A percentile compares a stretch with the other conserved stretches of the same genome.
These are phyloP conservation scores for Bucorvus abyssinicus DNA, from an alignment of 2,797 vertebrate species.

Conservation along the genomic window DNA sequence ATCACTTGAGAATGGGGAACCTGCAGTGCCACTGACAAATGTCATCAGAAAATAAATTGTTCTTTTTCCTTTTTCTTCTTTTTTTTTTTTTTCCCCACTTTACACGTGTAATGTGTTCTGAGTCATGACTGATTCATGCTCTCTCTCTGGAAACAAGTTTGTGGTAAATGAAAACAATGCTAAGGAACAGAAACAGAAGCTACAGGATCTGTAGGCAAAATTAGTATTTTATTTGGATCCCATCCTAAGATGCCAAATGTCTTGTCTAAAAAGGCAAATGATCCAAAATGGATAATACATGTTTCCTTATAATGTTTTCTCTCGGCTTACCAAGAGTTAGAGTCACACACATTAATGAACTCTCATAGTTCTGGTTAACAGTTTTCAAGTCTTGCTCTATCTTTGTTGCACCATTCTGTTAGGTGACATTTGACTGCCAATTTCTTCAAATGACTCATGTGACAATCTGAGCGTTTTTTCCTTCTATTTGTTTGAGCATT, in stretches of 20 bases:
- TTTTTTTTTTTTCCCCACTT: not conserved
- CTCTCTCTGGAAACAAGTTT: not conserved
- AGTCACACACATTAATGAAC: not conserved
- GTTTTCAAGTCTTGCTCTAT: not conserved
- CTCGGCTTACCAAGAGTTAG: not conserved
- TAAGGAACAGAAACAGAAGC: not conserved
- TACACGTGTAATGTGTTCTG: not conserved
- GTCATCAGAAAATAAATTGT: slow-evolving; percentile 4
- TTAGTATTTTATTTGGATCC: not conserved
- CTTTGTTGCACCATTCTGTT: not conserved
- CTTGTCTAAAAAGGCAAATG: not conserved
- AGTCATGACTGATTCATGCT: not conserved
- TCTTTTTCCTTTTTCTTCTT: not conserved
- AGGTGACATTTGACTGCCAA: not conserved
- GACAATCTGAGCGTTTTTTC: not conserved
- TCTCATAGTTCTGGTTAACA: not conserved
- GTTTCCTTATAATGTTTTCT: not conserved
- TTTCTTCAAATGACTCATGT: not conserved
- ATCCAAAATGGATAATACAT: not conserved
- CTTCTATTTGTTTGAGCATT: not conserved
- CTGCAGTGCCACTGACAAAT: not conserved
- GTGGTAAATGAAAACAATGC: not conserved
- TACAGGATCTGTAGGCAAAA: not conserved
- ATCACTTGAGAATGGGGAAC: not conserved
- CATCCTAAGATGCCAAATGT: not conserved